Percentiles rank a stretch among this genome's conserved stretches.
These are phyloP conservation scores for Priocnemis perturbator DNA, from an alignment of 2,888 invertebrate genomes.

Conservation along the genomic window DNA sequence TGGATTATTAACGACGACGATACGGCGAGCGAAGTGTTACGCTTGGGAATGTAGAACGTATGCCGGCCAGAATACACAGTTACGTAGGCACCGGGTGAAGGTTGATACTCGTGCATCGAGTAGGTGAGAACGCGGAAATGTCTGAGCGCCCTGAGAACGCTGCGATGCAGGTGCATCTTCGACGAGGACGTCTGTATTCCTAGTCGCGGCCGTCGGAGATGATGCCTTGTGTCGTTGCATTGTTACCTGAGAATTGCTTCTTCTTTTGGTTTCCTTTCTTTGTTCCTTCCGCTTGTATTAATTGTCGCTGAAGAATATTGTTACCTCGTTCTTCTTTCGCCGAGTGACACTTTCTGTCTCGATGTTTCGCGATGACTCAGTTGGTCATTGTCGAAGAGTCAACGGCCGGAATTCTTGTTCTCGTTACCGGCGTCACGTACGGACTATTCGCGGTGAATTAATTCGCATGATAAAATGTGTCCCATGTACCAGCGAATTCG, in stretches of 20 bases:
- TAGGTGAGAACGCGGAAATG: slow-evolving; percentile 28
- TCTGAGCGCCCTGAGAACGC: slow-evolving; percentile 11
- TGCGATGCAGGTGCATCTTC: background rate
- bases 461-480: no score
- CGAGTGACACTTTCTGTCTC: no score
- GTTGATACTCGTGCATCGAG: slow-evolving; percentile 17
- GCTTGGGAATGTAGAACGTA: slow-evolving; percentile 45
- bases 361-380: no score
- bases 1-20: slow-evolving; percentile 42
- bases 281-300: no score
- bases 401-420: background rate
- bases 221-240: no score
- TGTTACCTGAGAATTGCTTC: no score
- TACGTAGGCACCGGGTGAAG: slow-evolving; percentile 22
- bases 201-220: no score
- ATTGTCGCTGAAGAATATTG: no score
- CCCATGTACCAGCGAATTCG: no score
- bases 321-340: no score
- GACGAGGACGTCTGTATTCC: background rate
- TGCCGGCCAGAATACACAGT: slow-evolving; percentile 41
- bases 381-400: no score
- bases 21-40: slow-evolving; percentile 25
- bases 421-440: background rate
- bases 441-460: slow-evolving; percentile 4
- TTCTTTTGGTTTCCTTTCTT: no score